Evolutionary conservation across 2,113 vertebrate species (phyloP).

Genomic region (Syngnathoides biaculeatus): DNA sequence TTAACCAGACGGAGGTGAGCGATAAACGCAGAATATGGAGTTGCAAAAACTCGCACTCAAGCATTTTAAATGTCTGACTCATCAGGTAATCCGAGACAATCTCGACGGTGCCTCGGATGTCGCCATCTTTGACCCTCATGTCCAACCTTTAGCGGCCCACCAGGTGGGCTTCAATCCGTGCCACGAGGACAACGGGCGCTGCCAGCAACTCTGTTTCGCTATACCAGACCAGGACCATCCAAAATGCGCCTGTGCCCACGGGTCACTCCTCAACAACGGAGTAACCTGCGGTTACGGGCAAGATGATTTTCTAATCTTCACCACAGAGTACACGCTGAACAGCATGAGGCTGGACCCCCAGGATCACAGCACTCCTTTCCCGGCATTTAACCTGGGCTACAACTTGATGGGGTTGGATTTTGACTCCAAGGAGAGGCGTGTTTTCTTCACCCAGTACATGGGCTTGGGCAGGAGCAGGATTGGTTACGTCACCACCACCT

Average conservation of each 20-base stretch:
- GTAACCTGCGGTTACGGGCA: conserved; percentile 81
- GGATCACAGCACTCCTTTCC: conserved; percentile 83
- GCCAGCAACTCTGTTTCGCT: conserved; percentile 89
- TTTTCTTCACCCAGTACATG: conserved; percentile 83
- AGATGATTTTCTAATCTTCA: conserved; percentile 83
- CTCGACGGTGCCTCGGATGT: conserved; percentile 82
- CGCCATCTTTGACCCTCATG: conserved; percentile 73
- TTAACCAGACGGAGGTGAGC: conserved; percentile 71
- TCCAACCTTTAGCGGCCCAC: conserved; percentile 77
- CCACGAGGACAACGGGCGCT: conserved; percentile 81
- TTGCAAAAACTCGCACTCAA: no score
- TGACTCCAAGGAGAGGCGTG: conserved; percentile 77
- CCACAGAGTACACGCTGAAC: conserved; percentile 78
- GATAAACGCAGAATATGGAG: not conserved
- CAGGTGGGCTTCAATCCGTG: conserved; percentile 86
- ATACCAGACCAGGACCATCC: conserved; percentile 69
- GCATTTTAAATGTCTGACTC: not conserved
- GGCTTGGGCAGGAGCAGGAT: conserved; percentile 75
- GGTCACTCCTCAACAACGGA: conserved; percentile 76
- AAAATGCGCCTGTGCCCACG: conserved; percentile 86
- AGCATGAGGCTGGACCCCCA: conserved; percentile 81
- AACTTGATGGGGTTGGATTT: conserved; percentile 79
- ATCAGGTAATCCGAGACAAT: conserved; percentile 80
- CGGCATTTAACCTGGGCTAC: conserved; percentile 70
- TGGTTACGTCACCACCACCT: conserved; percentile 76